phyloP scores from a whole-genome alignment of 64 coral and sea anemone species.

The Actinia equina region DNA sequence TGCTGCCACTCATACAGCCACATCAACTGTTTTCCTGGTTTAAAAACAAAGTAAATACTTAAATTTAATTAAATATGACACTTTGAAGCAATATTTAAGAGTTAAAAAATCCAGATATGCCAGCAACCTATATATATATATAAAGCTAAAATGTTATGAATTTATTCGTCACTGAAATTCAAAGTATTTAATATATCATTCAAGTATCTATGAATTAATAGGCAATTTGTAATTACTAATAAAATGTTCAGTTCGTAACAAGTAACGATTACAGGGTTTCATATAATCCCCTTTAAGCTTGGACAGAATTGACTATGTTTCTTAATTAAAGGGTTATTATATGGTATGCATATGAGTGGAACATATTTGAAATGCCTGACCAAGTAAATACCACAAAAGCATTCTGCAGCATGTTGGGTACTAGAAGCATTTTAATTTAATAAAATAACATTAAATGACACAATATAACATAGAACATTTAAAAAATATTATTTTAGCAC shows the following conservation, averaged over 20 bases:
- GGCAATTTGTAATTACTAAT: neutral
- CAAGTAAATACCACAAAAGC: neutral
- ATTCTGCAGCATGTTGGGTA: neutral
- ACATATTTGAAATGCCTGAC: neutral
- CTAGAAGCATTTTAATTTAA: neutral
- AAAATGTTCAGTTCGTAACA: neutral
- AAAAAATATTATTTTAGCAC: conserved; percentile 4
- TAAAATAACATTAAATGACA: neutral
- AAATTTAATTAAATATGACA: neutral
- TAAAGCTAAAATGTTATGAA: no score
- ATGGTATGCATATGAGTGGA: neutral
- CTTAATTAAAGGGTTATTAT: conserved; percentile 9
- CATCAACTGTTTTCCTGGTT: neutral
- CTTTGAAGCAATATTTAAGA: neutral
- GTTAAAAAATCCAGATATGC: no score
- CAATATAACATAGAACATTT: neutral
- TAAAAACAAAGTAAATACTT: neutral
- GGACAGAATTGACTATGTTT: neutral
- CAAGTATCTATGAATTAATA: no score
- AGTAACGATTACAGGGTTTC: neutral
- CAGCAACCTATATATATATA: no score
- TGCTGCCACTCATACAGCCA: neutral
- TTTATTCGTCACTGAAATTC: no score
- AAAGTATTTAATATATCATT: no score
- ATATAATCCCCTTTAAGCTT: neutral